These are phyloP conservation scores for Nothobranchius kuhntae DNA, from an alignment of 2,113 vertebrate species.

Conservation along the genomic window DNA sequence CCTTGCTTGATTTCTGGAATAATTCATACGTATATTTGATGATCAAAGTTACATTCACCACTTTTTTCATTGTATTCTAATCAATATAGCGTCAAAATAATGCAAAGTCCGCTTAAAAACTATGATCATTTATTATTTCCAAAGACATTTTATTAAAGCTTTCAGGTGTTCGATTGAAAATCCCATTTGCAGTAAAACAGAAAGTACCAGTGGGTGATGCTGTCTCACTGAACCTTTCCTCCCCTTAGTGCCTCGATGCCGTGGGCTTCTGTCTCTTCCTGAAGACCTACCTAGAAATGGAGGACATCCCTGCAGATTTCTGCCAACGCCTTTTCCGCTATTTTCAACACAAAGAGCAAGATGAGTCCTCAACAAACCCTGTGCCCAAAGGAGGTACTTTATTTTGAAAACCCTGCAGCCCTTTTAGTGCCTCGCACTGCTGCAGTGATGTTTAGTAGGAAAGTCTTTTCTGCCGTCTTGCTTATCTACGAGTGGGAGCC, in stretches of 20 bases:
- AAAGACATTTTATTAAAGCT: background rate
- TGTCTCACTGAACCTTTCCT: background rate
- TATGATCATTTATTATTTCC: background rate
- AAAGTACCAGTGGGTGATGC: background rate
- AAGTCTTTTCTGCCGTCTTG: background rate
- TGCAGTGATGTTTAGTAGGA: background rate
- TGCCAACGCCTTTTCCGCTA: slow-evolving; percentile 85
- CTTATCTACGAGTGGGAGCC: background rate
- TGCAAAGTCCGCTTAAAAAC: no score
- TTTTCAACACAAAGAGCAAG: slow-evolving; percentile 79
- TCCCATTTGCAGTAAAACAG: background rate
- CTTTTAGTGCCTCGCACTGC: background rate
- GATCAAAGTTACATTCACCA: no score
- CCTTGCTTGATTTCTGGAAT: no score
- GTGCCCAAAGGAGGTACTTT: slow-evolving; percentile 54
- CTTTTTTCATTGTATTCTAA: no score
- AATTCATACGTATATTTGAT: no score
- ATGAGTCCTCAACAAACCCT: slow-evolving; percentile 6
- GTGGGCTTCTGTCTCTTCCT: slow-evolving; percentile 86
- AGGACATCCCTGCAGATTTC: slow-evolving; percentile 81
- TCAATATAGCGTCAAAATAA: no score
- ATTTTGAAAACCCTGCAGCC: background rate
- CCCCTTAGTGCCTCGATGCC: slow-evolving; percentile 78
- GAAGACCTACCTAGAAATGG: slow-evolving; percentile 86
- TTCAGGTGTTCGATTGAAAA: background rate